Base-by-base conservation (phyloP, 1,140 invertebrate genomes). In the Brachionus koreanus region DNA sequence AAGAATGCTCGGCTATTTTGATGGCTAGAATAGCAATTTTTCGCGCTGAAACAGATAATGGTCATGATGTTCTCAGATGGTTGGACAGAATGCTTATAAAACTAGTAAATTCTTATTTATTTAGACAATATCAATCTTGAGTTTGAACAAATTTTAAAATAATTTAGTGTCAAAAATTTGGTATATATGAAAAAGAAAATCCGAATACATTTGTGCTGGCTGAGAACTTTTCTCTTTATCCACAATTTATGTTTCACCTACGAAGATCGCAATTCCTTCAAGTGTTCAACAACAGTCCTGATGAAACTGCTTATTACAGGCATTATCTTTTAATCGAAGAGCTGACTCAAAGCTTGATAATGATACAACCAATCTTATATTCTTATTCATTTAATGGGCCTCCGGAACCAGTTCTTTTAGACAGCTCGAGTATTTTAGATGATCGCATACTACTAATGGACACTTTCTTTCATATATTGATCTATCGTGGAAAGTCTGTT, bases 271-370 rank as follows among this genome's bases (percentile, higher is more conserved):
- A 98, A 89, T 99, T 99, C 89, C 91, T 99, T 83, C 98, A 99
- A 91, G 97, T 99, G n/a, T 99, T 99, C 89, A 99, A 99, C 89
- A 99, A 99, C 90, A 98, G 96, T 72, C 98, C 98, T 0, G 98
- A 99, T 90, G 98, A 99, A 91, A 99, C 98, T 33, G 96, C 96
- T 81, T 99, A 97, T 89, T 99, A 99, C 87, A 93, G 95, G 93
- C 94, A 86, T 75, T 83, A 69, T 13, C 46, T 82, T 2, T 13
- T 61, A 61, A 42, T 65, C 67, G 98, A 99, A 90, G 96, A 98
- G 89, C 90, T 98, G 82, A 95, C 94, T 0, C 96, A 99, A 89
- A 97, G 95, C 67, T 90, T 99, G 82, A 97, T 98, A 83, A 99
- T 99, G 98, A 98, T 99, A 84, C 98, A 99, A 89, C 98, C 98